phyloP scores from a whole-genome alignment of 37 sponge, comb jelly and placozoan genomes.

The Theonella swinhoei region DNA sequence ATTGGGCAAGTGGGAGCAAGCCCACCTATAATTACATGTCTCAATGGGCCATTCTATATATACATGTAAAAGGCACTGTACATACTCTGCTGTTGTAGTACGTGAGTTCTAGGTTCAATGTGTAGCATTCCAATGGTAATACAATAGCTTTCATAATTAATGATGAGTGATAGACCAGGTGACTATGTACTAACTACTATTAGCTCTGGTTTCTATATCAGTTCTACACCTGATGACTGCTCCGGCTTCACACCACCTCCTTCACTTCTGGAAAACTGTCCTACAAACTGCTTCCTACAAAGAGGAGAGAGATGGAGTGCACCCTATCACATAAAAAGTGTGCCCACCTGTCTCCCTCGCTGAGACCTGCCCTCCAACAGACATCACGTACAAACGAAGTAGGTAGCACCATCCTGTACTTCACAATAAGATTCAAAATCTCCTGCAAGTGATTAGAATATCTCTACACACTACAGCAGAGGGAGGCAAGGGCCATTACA shows the following conservation, averaged over 20 bases:
- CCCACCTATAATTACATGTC: no score
- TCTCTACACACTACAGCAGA: background rate
- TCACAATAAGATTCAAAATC: conserved; percentile 31
- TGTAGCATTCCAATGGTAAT: no score
- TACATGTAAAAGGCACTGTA: no score
- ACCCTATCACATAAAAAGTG: no score
- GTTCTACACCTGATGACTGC: background rate
- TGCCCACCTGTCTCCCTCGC: conserved; percentile 24
- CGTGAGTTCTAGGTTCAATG: no score
- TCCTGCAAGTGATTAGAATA: conserved; percentile 5
- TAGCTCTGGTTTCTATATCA: background rate
- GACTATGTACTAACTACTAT: no score
- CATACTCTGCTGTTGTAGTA: no score
- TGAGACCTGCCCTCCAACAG: background rate
- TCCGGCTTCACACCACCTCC: background rate
- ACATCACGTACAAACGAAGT: conserved; percentile 23
- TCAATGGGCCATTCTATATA: no score
- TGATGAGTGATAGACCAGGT: no score
- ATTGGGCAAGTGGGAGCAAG: no score
- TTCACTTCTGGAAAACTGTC: background rate
- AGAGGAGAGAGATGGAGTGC: background rate
- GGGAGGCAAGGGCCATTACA: background rate
- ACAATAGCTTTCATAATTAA: no score
- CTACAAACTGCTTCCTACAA: background rate
- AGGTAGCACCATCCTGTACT: conserved; percentile 3